Evolutionary conservation across 2,113 vertebrate genomes (phyloP), one percentile per base, ranked within the genome.

Genomic region (Leucopternis melanops): DNA sequence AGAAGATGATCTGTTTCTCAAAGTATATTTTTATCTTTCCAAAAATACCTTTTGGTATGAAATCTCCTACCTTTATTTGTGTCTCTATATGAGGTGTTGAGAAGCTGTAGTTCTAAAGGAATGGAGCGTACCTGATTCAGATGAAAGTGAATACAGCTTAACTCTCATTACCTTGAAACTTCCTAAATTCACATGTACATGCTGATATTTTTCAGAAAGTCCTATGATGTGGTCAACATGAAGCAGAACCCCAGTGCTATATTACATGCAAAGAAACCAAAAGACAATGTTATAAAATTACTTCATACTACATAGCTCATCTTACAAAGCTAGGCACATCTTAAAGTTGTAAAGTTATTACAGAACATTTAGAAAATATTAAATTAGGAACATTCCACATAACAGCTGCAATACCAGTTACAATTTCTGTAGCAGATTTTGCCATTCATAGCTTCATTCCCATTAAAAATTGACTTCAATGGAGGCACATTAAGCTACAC

Each of bases 401-500:
- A 59, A 63, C 10, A 73, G 11, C 18, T 71, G 21, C 54, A 67
- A 71, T 59, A 45, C 3, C 3, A 42, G 9, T 84, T 85, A 29
- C 6, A 74, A 52, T 2, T 67, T 71, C 38, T n/a, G 8, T 14
- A 50, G 13, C 9, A 88, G 11, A n/a, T 69, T 90, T 82, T 92
- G 45, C 21, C 40, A 32, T 69, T 80, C 34, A 57, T 65, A 61
- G 1, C 13, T 88, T 83, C 5, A 31, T 77, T 93, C 9, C 36
- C 25, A 85, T 57, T 69, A 79, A 73, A 91, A 88, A 62, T 29
- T 52, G 0, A 40, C 36, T 74, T 62, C 1, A 54, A 27, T 0
- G 1, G 20, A 82, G 17, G 6, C 38, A 73, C 2, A 10, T 31
- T 71, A 80, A 75, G 10, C 34, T 86, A 72, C 0, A 0, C 3